These are phyloP conservation scores for Drosophila setifemur DNA, from an alignment of 1,140 invertebrate genomes.

Conservation along the genomic window DNA sequence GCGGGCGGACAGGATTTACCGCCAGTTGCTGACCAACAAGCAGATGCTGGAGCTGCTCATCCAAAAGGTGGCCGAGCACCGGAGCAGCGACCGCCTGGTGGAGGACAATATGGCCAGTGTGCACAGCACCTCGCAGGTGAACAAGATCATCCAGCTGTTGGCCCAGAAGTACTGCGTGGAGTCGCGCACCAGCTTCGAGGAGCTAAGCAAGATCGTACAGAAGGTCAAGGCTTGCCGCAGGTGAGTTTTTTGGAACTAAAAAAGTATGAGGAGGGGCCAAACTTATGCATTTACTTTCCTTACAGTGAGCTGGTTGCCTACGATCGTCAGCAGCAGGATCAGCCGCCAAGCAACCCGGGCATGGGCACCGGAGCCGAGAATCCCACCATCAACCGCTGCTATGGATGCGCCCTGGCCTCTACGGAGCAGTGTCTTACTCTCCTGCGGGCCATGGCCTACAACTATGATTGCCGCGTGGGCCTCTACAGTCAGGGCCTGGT, in stretches of 20 bases:
- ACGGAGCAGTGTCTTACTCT: conserved; percentile 97
- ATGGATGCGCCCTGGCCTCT: conserved; percentile 92
- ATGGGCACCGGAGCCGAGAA: conserved; percentile 28
- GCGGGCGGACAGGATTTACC: conserved; percentile 97
- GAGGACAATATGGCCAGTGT: conserved; percentile 83
- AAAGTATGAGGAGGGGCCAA: background rate
- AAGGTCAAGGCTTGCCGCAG: conserved; percentile 92
- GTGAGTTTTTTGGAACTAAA: conserved; percentile 19
- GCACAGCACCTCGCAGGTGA: conserved; percentile 86
- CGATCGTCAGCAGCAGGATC: conserved; percentile 90
- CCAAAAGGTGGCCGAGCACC: conserved; percentile 80
- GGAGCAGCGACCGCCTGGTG: conserved; percentile 74
- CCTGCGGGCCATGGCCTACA: conserved; percentile 94
- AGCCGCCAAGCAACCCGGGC: conserved; percentile 57
- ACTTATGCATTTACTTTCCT: background rate
- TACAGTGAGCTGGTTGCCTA: conserved; percentile 93
- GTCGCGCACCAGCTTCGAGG: conserved; percentile 97
- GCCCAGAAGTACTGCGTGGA: conserved; percentile 98
- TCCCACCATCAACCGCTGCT: conserved; percentile 86
- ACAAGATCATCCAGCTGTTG: conserved; percentile 91
- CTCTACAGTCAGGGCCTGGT: conserved; percentile 94
- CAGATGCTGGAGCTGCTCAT: conserved; percentile 89
- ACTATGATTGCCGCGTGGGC: conserved; percentile 88
- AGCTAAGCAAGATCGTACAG: conserved; percentile 97
- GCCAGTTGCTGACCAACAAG: conserved; percentile 94